Evolutionary conservation across 2,888 invertebrate genomes (phyloP), one percentile per base, ranked within the genome.

Genomic region (Aelia acuminata): DNA sequence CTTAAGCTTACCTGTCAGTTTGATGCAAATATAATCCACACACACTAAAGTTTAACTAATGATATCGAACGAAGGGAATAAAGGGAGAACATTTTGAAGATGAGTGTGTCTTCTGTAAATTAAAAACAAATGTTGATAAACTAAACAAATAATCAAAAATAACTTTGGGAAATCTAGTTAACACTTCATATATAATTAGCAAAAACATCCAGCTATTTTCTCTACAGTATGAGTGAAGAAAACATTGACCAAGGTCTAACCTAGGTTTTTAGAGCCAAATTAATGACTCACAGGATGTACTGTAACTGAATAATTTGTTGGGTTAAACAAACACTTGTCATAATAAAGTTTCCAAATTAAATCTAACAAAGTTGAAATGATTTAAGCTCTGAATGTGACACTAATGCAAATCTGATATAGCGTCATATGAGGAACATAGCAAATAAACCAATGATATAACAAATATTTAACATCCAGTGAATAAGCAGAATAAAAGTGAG

Each of bases 21-120:
- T 80, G 80, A 47, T n/a, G 8, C 39, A 80, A 80, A 80, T 80
- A 80, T 80, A 80, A 80, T 80, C 80, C 80, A 80, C 80, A 43
- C 80, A n/a, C 80, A 47, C 80, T 80, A 80, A 80, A 80, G 80
- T 80, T 80, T 80, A 80, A 80, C 43, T 8, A n/a, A 80, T 43
- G 80, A 80, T 47, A 47, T 22, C 43, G n/a, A 80, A 80, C 43
- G 80, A 22, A 80, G 80, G 80, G 80, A 43, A n/a, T 43, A 80
- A 22, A 47, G 80, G 39, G 80, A 80, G 80, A 43, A 47, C 80
- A 80, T 80, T 80, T 80, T 80, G 80, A 47, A 80, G 80, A 80
- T 47, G 43, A 43, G 43, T 39, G 4, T 43, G 22, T 47, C 20
- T 80, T 80, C 80, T 80, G 80, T 43, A 80, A 80, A 70, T 31